Base-by-base conservation (phyloP, 2,888 invertebrate genomes). In the Hydroisotoma schaefferi region DNA sequence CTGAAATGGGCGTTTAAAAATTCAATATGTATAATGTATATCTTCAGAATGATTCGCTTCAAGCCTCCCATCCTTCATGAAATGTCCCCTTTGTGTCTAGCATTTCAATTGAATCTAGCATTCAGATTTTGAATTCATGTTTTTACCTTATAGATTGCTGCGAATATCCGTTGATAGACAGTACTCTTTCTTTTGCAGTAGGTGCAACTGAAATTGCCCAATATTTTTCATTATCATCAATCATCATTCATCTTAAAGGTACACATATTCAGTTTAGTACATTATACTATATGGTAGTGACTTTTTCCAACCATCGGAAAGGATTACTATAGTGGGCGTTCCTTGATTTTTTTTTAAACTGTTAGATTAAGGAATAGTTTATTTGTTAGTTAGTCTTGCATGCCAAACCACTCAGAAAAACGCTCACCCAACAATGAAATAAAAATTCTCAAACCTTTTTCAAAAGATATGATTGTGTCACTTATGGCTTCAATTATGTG, bases 401-500 rank as follows among this genome's bases (percentile, higher is more conserved):
- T n/a, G n/a, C n/a, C n/a, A n/a, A n/a, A n/a, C n/a, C n/a, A n/a
- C n/a, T n/a, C n/a, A n/a, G n/a, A n/a, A n/a, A n/a, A n/a, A n/a
- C n/a, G n/a, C n/a, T n/a, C n/a, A n/a, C n/a, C n/a, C n/a, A n/a
- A n/a, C n/a, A n/a, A 18, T 18, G 15, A 33, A 33, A 15, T 15
- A 40, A 15, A 40, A 40, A 40, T 25, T 46, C 23, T 22, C 46
- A 85, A 91, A 94, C 94, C 94, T 93, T 94, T 87, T 86, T 95
- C 94, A 85, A 95, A 95, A 80, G 94, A 94, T 83, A 95, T 94
- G 80, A 95, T 92, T 78, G 94, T 94, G 83, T 94, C 93, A 82
- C 93, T 94, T 81, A 95, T 86, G 83, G 94, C 94, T 84, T 95
- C 95, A 80, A 95, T 95, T 88, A 94, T 92, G 84, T 94, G 94